phyloP scores from a whole-genome alignment of 1,140 invertebrate species.

The Pollicipes pollicipes region DNA sequence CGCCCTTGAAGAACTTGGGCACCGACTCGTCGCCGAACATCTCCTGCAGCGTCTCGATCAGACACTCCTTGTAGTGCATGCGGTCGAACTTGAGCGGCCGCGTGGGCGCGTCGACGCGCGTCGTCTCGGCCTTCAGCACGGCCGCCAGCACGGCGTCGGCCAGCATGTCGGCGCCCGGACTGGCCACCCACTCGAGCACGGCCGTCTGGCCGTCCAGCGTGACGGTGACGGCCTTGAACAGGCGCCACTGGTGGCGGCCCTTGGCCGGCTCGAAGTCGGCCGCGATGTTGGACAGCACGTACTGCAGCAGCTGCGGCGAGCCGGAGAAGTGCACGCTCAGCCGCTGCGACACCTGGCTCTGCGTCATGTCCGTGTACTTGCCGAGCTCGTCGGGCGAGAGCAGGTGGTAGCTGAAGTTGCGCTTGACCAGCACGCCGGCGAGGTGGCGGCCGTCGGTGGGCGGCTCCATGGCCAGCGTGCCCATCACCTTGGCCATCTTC shows the following conservation, averaged over 20 bases:
- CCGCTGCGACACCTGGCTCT: slow-evolving; percentile 77
- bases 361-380: slow-evolving; percentile 90
- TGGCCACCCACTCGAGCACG: slow-evolving; percentile 64
- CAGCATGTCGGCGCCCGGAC: slow-evolving; percentile 93
- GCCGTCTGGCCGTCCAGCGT: slow-evolving; percentile 57
- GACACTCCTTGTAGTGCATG: slow-evolving; percentile 80
- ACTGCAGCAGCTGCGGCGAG: slow-evolving; percentile 53
- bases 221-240: slow-evolving; percentile 53
- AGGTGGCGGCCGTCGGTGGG: slow-evolving; percentile 58
- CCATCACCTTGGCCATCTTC: slow-evolving; percentile 94
- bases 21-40: slow-evolving; percentile 90
- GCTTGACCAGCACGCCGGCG: slow-evolving; percentile 86
- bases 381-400: slow-evolving; percentile 74
- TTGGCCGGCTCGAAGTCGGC: slow-evolving; percentile 57
- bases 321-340: slow-evolving; percentile 75
- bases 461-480: slow-evolving; percentile 62
- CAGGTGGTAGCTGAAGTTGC: slow-evolving; percentile 97
- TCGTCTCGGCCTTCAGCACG: slow-evolving; percentile 52
- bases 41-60: slow-evolving; percentile 49
- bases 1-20: slow-evolving; percentile 84
- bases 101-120: slow-evolving; percentile 26
- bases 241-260: slow-evolving; percentile 47
- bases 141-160: slow-evolving; percentile 82
- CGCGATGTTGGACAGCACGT: slow-evolving; percentile 63
- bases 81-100: slow-evolving; percentile 49